Conservation (phyloP, 2,888 invertebrate species). For the Aethes cnicana region DNA sequence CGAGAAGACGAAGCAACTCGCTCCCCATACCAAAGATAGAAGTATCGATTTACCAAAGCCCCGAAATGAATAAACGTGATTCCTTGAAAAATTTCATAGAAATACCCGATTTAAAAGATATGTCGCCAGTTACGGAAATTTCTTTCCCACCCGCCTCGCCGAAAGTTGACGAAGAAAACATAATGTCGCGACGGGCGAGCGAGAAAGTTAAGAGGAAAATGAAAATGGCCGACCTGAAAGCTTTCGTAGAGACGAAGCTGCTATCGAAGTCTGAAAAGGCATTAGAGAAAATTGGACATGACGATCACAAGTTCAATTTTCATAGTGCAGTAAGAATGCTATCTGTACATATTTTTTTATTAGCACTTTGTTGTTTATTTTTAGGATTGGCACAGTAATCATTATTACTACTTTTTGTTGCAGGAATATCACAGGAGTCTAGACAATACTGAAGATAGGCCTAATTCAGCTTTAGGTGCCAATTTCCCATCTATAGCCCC, state of each 20-base stretch:
- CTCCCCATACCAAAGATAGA: conserved; percentile 96
- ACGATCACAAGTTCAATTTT: conserved; percentile 84
- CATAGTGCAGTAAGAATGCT: conserved; percentile 84
- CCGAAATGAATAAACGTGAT: conserved; percentile 85
- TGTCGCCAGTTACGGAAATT: conserved; percentile 84
- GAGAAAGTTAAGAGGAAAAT: conserved; percentile 92
- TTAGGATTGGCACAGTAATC: conserved; percentile 19
- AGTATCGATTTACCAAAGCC: conserved; percentile 91
- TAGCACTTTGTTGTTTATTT: conserved; percentile 25
- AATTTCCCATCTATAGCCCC: conserved; percentile 84
- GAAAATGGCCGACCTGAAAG: conserved; percentile 95
- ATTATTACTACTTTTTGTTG: conserved; percentile 1
- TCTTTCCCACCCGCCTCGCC: conserved; percentile 52
- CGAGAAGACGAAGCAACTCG: conserved; percentile 94
- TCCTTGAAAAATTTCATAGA: conserved; percentile 89
- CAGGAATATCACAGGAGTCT: conserved; percentile 92
- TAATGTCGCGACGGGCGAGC: conserved; percentile 85
- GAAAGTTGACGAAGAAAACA: conserved; percentile 65
- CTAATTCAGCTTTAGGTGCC: conserved; percentile 86
- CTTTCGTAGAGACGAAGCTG: conserved; percentile 95
- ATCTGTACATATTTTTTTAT: conserved; percentile 76
- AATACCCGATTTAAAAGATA: conserved; percentile 87
- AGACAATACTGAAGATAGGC: conserved; percentile 90
- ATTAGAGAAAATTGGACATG: conserved; percentile 93
- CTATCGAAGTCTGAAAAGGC: conserved; percentile 95